These are phyloP conservation scores for Ichneumoninae sp. DNA, from an alignment of 2,888 invertebrate species.

Conservation along the genomic window DNA sequence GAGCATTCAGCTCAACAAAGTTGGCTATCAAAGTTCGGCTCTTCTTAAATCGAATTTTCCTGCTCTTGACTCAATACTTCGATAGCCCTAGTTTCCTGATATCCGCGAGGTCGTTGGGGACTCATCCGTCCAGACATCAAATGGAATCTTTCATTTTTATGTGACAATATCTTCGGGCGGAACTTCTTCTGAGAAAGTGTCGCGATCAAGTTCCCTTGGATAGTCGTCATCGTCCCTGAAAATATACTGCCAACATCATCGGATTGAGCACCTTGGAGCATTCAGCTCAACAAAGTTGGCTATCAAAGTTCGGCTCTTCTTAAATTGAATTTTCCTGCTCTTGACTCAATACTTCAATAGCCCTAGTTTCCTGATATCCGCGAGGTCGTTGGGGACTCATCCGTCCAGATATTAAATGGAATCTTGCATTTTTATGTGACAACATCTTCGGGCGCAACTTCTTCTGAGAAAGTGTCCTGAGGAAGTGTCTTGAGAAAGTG, in stretches of 20 bases:
- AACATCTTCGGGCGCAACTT: too few relatives aligned
- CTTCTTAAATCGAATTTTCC: not conserved
- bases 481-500: too few relatives aligned
- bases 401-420: slow-evolving; percentile 52
- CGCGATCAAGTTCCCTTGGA: too few relatives aligned
- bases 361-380: slow-evolving; percentile 28
- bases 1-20: not conserved
- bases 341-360: slow-evolving; percentile 10
- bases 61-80: not conserved
- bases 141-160: slow-evolving; percentile 53
- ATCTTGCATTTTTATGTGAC: slow-evolving; percentile 57
- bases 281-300: not conserved
- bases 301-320: slow-evolving; percentile 2
- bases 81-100: slow-evolving; percentile 31
- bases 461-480: too few relatives aligned
- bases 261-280: slow-evolving; percentile 4
- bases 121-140: slow-evolving; percentile 51
- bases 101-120: slow-evolving; percentile 29
- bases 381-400: slow-evolving; percentile 38
- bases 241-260: slow-evolving; percentile 5
- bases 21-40: not conserved
- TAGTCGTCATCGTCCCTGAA: not conserved
- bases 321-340: not conserved
- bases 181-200: too few relatives aligned
- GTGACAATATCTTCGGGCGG: slow-evolving; percentile 28